Base-by-base conservation (phyloP, 2,797 vertebrate species). In the Myotis daubentonii region DNA sequence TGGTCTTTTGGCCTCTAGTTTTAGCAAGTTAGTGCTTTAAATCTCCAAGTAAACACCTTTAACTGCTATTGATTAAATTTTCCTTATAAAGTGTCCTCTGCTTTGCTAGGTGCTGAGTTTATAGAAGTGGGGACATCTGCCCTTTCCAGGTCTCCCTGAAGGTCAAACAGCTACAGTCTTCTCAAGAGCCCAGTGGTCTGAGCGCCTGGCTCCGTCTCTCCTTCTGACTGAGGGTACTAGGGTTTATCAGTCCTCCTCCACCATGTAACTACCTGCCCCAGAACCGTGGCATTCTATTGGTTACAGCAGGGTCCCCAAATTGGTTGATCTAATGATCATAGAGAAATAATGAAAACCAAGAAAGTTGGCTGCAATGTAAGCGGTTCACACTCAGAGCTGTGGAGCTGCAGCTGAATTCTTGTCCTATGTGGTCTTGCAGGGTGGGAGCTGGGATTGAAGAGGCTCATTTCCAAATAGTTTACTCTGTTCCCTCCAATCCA, bases 21-120 rank as follows among this genome's bases (percentile, higher is more conserved):
- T 81, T 33, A 85, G 36, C 70, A 75, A 83, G 66, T 81, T 74
- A 76, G 41, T 65, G 8, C 16, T 95, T 87, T 84, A 57, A 65
- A 44, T 41, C 72, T n/a, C 70, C 30, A 88, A 55, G 51, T 74
- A 49, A 47, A 38, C 19, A 23, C 72, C 60, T 57, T 83, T 30
- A 25, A 20, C n/a, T 6, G 6, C 36, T 41, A 16, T 33, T 3
- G 57, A 16, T 44, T 82, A 81, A 9, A 36, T 80, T 36, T 33
- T 60, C 33, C 75, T 62, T 19, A 11, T 2, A 4, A 23, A 0
- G 10, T 13, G 38, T 28, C 6, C 6, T 5, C 0, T 1, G 4
- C 33, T 41, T 72, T 78, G 30, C 33, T 76, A 10, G 53, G 33
- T 28, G 1, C 81, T 3, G 20, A 68, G 70, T 62, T 30, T 33